phyloP scores from a whole-genome alignment of 1,140 invertebrate genomes.

The Heliothis subflexa region DNA sequence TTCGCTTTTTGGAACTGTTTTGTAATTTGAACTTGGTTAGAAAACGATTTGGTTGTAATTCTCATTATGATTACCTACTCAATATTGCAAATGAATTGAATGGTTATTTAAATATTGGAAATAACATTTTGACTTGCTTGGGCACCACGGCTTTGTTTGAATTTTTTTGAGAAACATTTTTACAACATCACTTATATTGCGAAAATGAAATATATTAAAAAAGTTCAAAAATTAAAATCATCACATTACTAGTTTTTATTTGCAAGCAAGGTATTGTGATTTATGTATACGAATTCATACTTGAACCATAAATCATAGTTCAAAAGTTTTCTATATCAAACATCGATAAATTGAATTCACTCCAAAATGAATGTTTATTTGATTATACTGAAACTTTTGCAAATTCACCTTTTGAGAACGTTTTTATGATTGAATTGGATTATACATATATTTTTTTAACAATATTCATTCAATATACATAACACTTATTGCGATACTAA shows the following conservation, averaged over 20 bases:
- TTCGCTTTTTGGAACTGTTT: not conserved
- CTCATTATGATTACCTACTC: not conserved
- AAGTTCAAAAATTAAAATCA: not conserved
- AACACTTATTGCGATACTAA: not conserved
- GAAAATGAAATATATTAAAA: not conserved
- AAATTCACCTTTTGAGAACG: not conserved
- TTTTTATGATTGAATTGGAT: conserved; percentile 9
- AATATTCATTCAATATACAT: not conserved
- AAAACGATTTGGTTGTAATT: too few species aligned
- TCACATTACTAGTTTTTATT: not conserved
- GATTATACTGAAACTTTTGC: conserved; percentile 15
- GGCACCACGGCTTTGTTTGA: too few species aligned
- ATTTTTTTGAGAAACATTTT: not conserved
- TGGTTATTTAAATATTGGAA: too few species aligned
- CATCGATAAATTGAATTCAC: conserved; percentile 18
- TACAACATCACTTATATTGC: not conserved
- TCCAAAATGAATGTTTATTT: conserved; percentile 4
- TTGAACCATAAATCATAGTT: not conserved
- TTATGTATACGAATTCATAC: not conserved
- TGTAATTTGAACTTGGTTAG: too few species aligned
- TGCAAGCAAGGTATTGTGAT: conserved; percentile 4
- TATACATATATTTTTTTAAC: not conserved
- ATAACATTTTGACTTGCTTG: too few species aligned
- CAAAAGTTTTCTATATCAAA: conserved; percentile 6
- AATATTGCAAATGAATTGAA: not conserved